phyloP scores from a whole-genome alignment of 2,888 invertebrate genomes.

The Lepidochrysops patricia region DNA sequence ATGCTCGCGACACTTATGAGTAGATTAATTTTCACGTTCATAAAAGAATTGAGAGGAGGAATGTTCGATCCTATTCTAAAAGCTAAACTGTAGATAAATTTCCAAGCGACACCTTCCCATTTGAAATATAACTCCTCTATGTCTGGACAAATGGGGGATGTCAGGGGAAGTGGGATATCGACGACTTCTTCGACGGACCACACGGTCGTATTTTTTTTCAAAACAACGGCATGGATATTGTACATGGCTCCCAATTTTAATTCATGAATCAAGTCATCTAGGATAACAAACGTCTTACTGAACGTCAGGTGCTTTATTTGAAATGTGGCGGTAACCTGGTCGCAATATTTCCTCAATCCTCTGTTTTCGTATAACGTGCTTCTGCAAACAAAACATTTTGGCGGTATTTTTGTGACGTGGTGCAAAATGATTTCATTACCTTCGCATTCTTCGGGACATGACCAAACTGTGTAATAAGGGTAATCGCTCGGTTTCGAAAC shows the following conservation, averaged over 20 bases:
- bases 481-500: constrained; percentile 46
- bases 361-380: constrained; percentile 56
- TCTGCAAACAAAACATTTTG: constrained; percentile 51
- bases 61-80: constrained; percentile 50
- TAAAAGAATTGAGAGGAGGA: constrained; percentile 54
- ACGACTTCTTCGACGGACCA: constrained; percentile 46
- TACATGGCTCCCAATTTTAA: constrained; percentile 44
- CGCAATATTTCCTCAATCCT: constrained; percentile 53
- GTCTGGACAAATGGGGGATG: constrained; percentile 37
- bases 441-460: constrained; percentile 64
- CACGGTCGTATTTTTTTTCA: constrained; percentile 40
- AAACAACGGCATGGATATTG: constrained; percentile 35
- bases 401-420: constrained; percentile 51
- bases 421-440: constrained; percentile 52
- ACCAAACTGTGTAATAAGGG: constrained; percentile 60
- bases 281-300: constrained; percentile 38
- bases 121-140: constrained; percentile 40
- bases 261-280: constrained; percentile 47
- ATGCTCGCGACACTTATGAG: constrained; percentile 55
- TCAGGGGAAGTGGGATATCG: constrained; percentile 36
- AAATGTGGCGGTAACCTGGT: constrained; percentile 46
- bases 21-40: constrained; percentile 57
- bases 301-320: constrained; percentile 33
- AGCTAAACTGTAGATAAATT: constrained; percentile 59
- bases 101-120: constrained; percentile 51